Evolutionary conservation across 1,140 invertebrate species (phyloP).

Genomic region (Drosophila biarmipes): DNA sequence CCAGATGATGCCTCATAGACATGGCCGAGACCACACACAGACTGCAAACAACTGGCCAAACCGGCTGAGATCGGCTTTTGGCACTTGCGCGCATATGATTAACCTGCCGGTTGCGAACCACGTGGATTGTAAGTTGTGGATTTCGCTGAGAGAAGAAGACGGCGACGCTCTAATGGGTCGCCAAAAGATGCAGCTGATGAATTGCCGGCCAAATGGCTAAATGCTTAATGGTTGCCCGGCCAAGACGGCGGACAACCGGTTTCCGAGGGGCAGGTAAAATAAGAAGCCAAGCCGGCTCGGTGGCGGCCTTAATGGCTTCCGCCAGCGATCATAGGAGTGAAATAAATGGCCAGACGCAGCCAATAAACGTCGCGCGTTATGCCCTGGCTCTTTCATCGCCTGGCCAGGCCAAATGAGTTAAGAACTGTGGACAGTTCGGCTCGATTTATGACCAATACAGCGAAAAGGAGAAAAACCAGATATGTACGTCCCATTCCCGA

Average conservation of each 20-base stretch:
- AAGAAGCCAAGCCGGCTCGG: conserved; percentile 44
- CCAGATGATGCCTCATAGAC: conserved; percentile 58
- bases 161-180: conserved; percentile 79
- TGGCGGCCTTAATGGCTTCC: conserved; percentile 84
- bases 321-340: conserved; percentile 84
- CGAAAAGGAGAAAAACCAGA: conserved; percentile 8
- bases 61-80: conserved; percentile 61
- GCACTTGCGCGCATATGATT: conserved; percentile 79
- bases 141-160: not conserved
- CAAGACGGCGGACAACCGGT: conserved; percentile 57
- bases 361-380: conserved; percentile 83
- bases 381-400: conserved; percentile 65
- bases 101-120: conserved; percentile 44
- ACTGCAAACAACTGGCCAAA: conserved; percentile 36
- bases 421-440: conserved; percentile 79
- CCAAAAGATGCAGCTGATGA: conserved; percentile 71
- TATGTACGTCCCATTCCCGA: not conserved
- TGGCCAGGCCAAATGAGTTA: conserved; percentile 72
- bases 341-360: conserved; percentile 84
- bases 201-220: conserved; percentile 71
- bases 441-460: conserved; percentile 57
- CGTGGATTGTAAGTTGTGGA: conserved; percentile 49
- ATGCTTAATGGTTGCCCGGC: conserved; percentile 64
- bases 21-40: conserved; percentile 66
- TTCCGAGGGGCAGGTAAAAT: conserved; percentile 60